These are phyloP conservation scores for Radopholus similis DNA, from an alignment of 1,140 invertebrate genomes.

Conservation along the genomic window DNA sequence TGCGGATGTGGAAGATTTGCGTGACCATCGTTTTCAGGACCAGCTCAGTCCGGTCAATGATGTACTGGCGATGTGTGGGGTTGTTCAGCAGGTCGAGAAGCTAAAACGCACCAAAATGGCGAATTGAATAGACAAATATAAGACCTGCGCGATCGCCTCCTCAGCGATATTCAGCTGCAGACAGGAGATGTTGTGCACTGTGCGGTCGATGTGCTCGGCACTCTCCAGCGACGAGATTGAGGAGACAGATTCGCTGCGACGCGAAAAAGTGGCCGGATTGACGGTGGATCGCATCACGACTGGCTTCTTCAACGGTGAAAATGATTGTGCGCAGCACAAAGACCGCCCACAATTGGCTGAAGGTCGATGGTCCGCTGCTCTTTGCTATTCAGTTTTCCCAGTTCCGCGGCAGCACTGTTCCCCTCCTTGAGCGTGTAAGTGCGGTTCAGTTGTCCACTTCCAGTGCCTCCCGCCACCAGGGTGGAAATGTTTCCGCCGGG, in stretches of 20 bases:
- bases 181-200: conserved; percentile 34
- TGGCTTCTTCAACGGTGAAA: conserved; percentile 22
- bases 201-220: conserved; percentile 28
- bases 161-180: conserved; percentile 28
- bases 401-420: not conserved
- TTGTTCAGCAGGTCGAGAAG: conserved; percentile 23
- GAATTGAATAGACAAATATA: not conserved
- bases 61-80: conserved; percentile 12
- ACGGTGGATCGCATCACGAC: too few species aligned
- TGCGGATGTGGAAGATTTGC: conserved; percentile 34
- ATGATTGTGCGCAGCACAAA: not conserved
- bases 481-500: not conserved
- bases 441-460: not conserved
- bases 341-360: conserved; percentile 24
- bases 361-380: conserved; percentile 11
- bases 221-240: conserved; percentile 34
- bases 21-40: conserved; percentile 31
- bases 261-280: conserved; percentile 21
- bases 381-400: not conserved
- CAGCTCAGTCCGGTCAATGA: conserved; percentile 25
- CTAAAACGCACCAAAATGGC: conserved; percentile 10
- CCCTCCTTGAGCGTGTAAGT: not conserved
- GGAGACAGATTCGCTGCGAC: conserved; percentile 27
- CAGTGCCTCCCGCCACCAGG: not conserved
- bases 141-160: conserved; percentile 29